These are phyloP conservation scores for Luidia sarsii DNA, from an alignment of 53 echinoderm and acorn worm species.

Conservation along the genomic window DNA sequence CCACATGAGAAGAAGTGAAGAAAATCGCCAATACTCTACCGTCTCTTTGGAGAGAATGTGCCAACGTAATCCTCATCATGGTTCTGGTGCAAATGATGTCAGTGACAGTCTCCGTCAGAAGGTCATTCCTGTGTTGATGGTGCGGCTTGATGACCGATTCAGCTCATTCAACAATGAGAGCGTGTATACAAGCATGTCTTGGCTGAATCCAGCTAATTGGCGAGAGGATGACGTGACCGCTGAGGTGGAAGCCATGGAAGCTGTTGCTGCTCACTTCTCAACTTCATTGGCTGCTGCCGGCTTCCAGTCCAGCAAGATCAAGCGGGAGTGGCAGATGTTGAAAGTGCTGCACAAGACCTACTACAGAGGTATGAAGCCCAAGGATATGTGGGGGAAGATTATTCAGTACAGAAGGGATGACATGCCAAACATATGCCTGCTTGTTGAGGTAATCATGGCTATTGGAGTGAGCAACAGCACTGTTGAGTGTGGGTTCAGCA, in stretches of 20 bases:
- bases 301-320: conserved; percentile 26
- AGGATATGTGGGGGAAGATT: conserved; percentile 30
- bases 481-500: conserved; percentile 44
- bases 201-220: conserved; percentile 68
- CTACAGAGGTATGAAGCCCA: conserved; percentile 29
- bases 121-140: conserved; percentile 13
- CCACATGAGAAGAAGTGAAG: conserved; percentile 23
- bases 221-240: conserved; percentile 24
- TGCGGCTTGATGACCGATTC: conserved; percentile 45
- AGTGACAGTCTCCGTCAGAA: conserved; percentile 5
- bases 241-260: conserved; percentile 50
- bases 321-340: conserved; percentile 53
- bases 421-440: conserved; percentile 47
- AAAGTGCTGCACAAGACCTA: conserved; percentile 28
- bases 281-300: conserved; percentile 45
- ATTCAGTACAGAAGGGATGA: conserved; percentile 47
- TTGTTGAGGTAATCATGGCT: conserved; percentile 42
- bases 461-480: conserved; percentile 55
- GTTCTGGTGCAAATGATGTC: background rate
- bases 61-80: background rate
- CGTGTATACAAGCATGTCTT: conserved; percentile 56
- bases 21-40: conserved; percentile 13
- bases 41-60: conserved; percentile 44
- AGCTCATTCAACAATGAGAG: conserved; percentile 28
- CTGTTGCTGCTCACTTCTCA: conserved; percentile 38